Evolutionary conservation across 2,888 invertebrate species (phyloP), one percentile per base, ranked within the genome.

Genomic region (Tenthredo mesomela): DNA sequence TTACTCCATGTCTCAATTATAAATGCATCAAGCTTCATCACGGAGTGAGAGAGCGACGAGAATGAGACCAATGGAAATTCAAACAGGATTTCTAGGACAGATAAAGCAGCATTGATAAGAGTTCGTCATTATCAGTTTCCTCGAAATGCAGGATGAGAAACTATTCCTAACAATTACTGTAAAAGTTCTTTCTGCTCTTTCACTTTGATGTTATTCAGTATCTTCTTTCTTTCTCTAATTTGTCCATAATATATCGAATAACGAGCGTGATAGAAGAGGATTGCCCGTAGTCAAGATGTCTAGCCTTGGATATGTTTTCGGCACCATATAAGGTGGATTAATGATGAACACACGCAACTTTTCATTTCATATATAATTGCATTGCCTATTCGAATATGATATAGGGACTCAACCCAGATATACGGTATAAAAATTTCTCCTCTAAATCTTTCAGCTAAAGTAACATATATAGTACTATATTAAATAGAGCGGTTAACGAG

Each of bases 291-390:
- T 18, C 80, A 47, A 40, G 61, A 61, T 80, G 80, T 61, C 65
- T 80, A 80, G 80, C 80, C 80, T 80, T 80, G 61, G 43, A 58
- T 61, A 80, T 18, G 86, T 85, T 85, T 87, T 87, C 85, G 86
- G 85, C 85, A 77, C 87, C 87, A 85, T 87, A 86, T 87, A 87
- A 73, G 87, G 87, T 84, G 84, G 86, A 86, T 86, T 82, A 87
- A 87, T 86, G 86, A 85, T 54, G 54, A 54, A 54, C 54, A 85
- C 85, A 85, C 84, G 84, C 10, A 65, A 86, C 78, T 65, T 86
- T 86, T 86, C 82, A 87, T 87, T 86, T 84, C 84, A 25, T 61
- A 61, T 87, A 61, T 87, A 61, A 87, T 87, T 86, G 85, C 85
- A 82, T 80, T 84, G 25, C 77, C 85, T 67, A 37, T 12, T 65